Conservation (phyloP, 2,113 vertebrate species). For the Calyptommatus sinebrachiatus region DNA sequence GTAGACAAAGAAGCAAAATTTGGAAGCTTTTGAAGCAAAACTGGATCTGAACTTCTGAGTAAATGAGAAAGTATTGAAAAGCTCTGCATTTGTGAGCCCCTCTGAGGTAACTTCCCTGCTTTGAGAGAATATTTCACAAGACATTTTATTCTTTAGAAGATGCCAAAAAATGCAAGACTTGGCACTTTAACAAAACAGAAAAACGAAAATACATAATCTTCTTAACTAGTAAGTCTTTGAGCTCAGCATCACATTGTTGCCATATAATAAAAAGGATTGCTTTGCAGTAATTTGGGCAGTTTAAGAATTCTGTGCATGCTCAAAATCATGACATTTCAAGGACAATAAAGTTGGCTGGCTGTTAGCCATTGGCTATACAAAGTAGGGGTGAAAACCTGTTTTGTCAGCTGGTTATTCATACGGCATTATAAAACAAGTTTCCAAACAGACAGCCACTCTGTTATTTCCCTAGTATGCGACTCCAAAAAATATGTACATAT, state of each 20-base stretch:
- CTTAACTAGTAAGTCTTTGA: conserved; percentile 73
- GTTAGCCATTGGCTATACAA: conserved; percentile 64
- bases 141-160: conserved; percentile 70
- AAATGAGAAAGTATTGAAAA: conserved; percentile 62
- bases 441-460: conserved; percentile 65
- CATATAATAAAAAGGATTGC: conserved; percentile 72
- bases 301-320: conserved; percentile 69
- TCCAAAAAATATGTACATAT: conserved; percentile 57
- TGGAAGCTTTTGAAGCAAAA: conserved; percentile 67
- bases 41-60: conserved; percentile 63
- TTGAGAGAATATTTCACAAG: conserved; percentile 70
- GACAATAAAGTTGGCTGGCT: conserved; percentile 73
- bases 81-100: conserved; percentile 57
- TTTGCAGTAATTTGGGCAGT: conserved; percentile 72
- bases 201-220: conserved; percentile 73
- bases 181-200: conserved; percentile 73
- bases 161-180: conserved; percentile 69
- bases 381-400: conserved; percentile 47
- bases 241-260: conserved; percentile 68
- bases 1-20: conserved; percentile 58
- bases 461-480: conserved; percentile 62
- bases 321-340: conserved; percentile 72
- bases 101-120: conserved; percentile 68
- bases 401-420: conserved; percentile 71
- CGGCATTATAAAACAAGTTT: conserved; percentile 67